Conservation (phyloP, 2,888 invertebrate genomes). For the Eupithecia insigniata region DNA sequence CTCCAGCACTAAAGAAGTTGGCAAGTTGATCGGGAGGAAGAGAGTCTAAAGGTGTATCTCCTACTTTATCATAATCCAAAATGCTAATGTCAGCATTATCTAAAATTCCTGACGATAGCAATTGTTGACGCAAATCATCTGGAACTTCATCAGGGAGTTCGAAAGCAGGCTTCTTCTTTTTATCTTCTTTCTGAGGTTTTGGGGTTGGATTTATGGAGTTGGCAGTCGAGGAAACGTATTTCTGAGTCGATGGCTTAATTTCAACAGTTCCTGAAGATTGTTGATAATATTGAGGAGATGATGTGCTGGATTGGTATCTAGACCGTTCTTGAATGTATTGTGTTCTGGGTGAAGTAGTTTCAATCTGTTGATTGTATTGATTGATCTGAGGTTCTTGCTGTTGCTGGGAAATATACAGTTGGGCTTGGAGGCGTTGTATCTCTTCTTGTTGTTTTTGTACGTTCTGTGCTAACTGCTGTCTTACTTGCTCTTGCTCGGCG, state of each 20-base stretch:
- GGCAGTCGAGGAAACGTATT: constrained; percentile 76
- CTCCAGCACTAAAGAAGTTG: constrained; percentile 94
- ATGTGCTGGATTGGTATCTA: constrained; percentile 67
- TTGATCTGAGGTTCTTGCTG: constrained; percentile 61
- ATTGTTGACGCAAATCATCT: constrained; percentile 92
- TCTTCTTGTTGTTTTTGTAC: constrained; percentile 82
- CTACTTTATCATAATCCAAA: constrained; percentile 94
- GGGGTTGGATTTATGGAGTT: constrained; percentile 77
- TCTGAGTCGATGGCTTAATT: constrained; percentile 80
- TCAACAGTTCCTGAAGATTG: constrained; percentile 77
- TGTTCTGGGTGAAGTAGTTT: constrained; percentile 66
- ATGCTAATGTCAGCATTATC: constrained; percentile 95
- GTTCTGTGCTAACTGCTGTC: constrained; percentile 74
- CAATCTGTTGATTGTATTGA: constrained; percentile 62
- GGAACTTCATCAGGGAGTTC: constrained; percentile 94
- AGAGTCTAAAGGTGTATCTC: constrained; percentile 92
- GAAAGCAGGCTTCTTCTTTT: constrained; percentile 82
- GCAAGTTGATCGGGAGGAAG: constrained; percentile 93
- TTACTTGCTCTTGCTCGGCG: constrained; percentile 73
- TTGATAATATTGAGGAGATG: constrained; percentile 70
- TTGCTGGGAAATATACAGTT: constrained; percentile 70
- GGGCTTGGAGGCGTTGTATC: constrained; percentile 77
- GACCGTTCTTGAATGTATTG: constrained; percentile 76
- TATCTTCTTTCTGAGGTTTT: constrained; percentile 78
- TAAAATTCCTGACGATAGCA: constrained; percentile 92